Percentiles rank a stretch among this genome's conserved stretches.
phyloP scores from a whole-genome alignment of 2,797 vertebrate genomes.

The Pangasius krempfi region DNA sequence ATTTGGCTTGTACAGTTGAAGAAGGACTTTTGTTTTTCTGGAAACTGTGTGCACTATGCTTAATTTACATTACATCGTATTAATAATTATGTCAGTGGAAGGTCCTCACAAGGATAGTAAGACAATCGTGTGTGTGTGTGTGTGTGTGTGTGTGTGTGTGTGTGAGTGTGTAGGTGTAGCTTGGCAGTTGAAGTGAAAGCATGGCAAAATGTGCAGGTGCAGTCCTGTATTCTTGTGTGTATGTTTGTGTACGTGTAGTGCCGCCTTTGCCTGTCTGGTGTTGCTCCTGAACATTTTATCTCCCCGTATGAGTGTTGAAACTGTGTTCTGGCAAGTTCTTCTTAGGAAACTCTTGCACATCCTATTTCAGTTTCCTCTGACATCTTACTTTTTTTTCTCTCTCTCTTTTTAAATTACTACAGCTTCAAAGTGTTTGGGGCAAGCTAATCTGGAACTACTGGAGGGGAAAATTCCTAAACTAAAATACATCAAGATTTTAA shows the following conservation, averaged over 20 bases:
- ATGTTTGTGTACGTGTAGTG: slow-evolving; percentile 63
- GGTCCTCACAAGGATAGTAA: not conserved
- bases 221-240: slow-evolving; percentile 46
- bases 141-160: not conserved
- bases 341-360: slow-evolving; percentile 85
- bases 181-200: slow-evolving; percentile 63
- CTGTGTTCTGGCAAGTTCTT: slow-evolving; percentile 75
- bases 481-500: slow-evolving; percentile 61
- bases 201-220: slow-evolving; percentile 58
- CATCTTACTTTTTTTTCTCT: slow-evolving; percentile 64
- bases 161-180: slow-evolving; percentile 34
- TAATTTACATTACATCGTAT: not conserved
- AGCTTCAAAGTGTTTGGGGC: slow-evolving; percentile 56
- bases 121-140: not conserved
- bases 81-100: not conserved
- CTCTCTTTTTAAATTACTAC: slow-evolving; percentile 41
- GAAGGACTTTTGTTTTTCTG: not conserved
- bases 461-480: slow-evolving; percentile 59
- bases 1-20: not conserved
- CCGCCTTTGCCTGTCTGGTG: slow-evolving; percentile 57
- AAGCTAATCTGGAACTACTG: slow-evolving; percentile 58
- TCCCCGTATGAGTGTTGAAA: slow-evolving; percentile 78
- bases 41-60: not conserved
- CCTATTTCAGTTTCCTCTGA: slow-evolving; percentile 83
- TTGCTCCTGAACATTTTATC: slow-evolving; percentile 80